Evolutionary conservation across 2,797 vertebrate genomes (phyloP), one percentile per base, ranked within the genome.

Genomic region (Bufotes viridis): DNA sequence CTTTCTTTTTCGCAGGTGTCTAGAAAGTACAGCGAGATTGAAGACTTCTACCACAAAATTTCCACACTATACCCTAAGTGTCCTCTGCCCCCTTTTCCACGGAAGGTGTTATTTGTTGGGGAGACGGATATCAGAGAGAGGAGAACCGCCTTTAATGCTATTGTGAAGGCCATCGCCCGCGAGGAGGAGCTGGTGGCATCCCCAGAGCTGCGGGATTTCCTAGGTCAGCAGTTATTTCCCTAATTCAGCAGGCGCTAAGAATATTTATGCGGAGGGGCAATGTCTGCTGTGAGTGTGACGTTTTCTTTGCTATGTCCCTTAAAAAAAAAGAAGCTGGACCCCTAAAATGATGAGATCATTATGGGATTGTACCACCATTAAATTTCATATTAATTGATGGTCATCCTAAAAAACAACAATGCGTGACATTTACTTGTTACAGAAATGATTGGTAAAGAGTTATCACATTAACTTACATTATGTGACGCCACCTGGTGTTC

Each of bases 11-110:
- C 9, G 53, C 81, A 97, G 96, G 95, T 97, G 87, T 96, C 96
- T 83, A 96, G 95, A 90, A 97, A 96, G 90, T 97, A 96, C 94
- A 97, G 96, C 0, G 96, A 97, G 90, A 95, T 97, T 0, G 96
- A 97, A 78, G 96, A 96, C 83, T 93, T 97, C 29, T 96, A 96
- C 92, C 93, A 93, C 90, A 94, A 91, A 49, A 92, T 97, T 87
- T 83, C 78, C 0, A 90, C 91, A 5, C 92, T 81, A 1, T 95
- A 96, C n/a, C 93, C 95, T 0, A 87, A 82, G 1, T 84, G 92
- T 85, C 89, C 91, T 84, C 92, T 97, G 74, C 96, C 96, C 0
- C 91, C 93, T 0, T 94, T 97, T 87, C 96, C 96, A 15, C 94
- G 95, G 65, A 97, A 97, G 92, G 93, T 95, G 74, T 91, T 97